Conservation (phyloP, 2,888 invertebrate genomes). For the Calameuta filiformis region DNA sequence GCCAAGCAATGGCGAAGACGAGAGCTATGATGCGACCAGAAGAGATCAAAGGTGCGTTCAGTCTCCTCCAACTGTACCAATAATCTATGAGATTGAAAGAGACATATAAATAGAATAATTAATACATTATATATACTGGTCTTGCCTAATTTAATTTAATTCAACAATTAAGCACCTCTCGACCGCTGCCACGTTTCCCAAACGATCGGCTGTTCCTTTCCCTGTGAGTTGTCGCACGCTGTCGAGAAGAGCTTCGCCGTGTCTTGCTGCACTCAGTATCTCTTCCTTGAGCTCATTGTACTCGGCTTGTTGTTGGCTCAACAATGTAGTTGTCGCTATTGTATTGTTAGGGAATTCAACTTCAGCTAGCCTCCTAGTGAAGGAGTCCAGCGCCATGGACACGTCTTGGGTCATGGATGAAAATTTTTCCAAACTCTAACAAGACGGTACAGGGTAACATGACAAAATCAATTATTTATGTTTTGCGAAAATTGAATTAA, state of each 20-base stretch:
- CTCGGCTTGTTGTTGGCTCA: conserved; percentile 84
- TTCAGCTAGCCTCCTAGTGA: conserved; percentile 90
- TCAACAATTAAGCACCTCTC: conserved; percentile 75
- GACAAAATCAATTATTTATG: not conserved
- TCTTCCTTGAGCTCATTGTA: conserved; percentile 81
- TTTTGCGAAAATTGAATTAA: not conserved
- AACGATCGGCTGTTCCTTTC: conserved; percentile 73
- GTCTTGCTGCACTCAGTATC: conserved; percentile 85
- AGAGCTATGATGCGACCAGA: conserved; percentile 93
- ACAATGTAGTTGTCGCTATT: conserved; percentile 86
- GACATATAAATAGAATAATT: not conserved
- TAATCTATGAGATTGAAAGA: conserved; percentile 70
- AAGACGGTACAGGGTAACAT: not conserved
- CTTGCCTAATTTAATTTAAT: not conserved
- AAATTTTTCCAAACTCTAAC: conserved; percentile 94
- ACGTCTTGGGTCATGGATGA: conserved; percentile 91
- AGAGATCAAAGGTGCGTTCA: conserved; percentile 91
- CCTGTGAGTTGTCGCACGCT: conserved; percentile 74
- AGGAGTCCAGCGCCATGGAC: conserved; percentile 85
- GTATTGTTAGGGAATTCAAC: conserved; percentile 96
- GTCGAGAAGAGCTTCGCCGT: conserved; percentile 87
- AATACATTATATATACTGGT: not conserved
- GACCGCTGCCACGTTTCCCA: conserved; percentile 91
- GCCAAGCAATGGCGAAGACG: conserved; percentile 91
- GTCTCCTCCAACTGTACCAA: conserved; percentile 95